Evolutionary conservation across 2,888 invertebrate genomes (phyloP), one percentile per base, ranked within the genome.

Genomic region (Eristalis intricaria): DNA sequence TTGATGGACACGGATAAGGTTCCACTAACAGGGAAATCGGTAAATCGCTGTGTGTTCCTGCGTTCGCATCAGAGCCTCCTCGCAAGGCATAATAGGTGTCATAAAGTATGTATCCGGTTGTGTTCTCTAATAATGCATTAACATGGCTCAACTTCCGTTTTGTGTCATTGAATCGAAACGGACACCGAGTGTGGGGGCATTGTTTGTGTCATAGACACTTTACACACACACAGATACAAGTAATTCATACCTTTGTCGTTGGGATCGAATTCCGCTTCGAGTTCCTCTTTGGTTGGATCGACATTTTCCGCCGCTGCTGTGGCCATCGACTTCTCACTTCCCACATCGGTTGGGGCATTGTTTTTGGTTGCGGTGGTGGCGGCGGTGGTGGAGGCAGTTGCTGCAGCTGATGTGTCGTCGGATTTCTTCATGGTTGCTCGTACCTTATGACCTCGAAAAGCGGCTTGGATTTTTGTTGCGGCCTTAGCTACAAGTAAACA

Each of bases 401-500:
- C 90, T 60, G 26, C 90, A 91, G 91, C 90, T 91, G 92, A 91
- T 92, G 92, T 91, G 92, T 93, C 91, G 92, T 94, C 93, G 88
- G 93, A 93, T 89, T 96, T 95, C 94, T 96, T 96, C 95, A 96
- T 96, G 88, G 95, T 95, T 93, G 96, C 95, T 91, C 97, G 95
- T 89, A 96, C 95, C 94, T 96, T 94, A 92, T 97, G 97, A 77
- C 97, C 97, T 90, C 97, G 95, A 93, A 97, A 97, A 90, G 95
- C 97, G 91, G 98, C 97, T 93, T 98, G 98, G 94, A 98, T 98
- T 94, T 96, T 97, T 70, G 96, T 96, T 89, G 97, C 97, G 89
- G 98, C 98, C 91, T 94, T 93, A 85, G 91, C 93, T 93, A 89
- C 56, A 91, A 90, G 88, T 89, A 89, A 87, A 68, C 43, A 32